Evolutionary conservation across 2,888 invertebrate species (phyloP), one percentile per base, ranked within the genome.

Genomic region (Alsophila aescularia): DNA sequence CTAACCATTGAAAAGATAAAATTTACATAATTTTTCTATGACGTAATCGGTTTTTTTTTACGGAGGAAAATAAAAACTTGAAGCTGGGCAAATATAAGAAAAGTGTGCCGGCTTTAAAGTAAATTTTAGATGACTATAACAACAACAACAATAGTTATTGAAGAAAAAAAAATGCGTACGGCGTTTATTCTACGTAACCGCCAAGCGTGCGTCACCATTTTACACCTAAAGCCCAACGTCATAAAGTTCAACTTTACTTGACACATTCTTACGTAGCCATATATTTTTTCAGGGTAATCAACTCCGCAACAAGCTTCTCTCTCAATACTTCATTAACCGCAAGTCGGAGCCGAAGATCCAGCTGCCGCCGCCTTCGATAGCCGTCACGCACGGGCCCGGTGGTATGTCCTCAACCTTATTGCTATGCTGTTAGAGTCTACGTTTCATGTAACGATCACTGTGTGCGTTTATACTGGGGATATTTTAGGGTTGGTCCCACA

Each of bases 351-450:
- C 89, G 0, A 87, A 85, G 66, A 81, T 89, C 1, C 81, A 76
- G 52, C 72, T 71, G 6, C 86, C 86, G 10, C 80, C 76, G 4
- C 67, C 81, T 0, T 69, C 79, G 53, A 79, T 93, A 62, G 81
- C 93, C 43, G 94, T 95, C 7, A 96, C 95, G 0, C 97, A 97
- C 81, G 97, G 97, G 0, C 97, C 97, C 1, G 98, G 98, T 67
- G 95, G 96, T 95, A 86, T 81, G 78, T 67, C 18, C 8, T 32
- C 36, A 6, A 32, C 57, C 44, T 55, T 61, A 58, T 58, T 15
- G 21, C 0, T 10, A 24, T 27, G 5, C 0, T 0, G 0, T 21
- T 58, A 41, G 43, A 45, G 48, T 36, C 36, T 2, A 40, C 59
- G 29, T 52, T 58, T 32, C 56, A 41, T 60, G 13, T 16, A 18